Evolutionary conservation across 1,140 invertebrate genomes (phyloP).

Genomic region (Ceratina australensis): DNA sequence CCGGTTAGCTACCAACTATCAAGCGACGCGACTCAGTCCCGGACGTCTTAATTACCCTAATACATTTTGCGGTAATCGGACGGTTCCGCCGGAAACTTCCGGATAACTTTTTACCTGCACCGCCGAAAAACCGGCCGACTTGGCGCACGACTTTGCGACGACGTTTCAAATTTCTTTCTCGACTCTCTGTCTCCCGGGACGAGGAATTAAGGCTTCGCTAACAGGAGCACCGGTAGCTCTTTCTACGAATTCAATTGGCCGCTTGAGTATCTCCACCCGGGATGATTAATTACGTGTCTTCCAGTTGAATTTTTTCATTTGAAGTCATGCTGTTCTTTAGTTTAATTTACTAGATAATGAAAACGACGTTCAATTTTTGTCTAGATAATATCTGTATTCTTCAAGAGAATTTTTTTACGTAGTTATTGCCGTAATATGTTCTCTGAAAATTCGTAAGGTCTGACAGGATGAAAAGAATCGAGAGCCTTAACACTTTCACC

Average conservation of each 20-base stretch:
- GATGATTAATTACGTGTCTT: background rate
- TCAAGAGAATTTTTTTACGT: no score
- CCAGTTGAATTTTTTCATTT: background rate
- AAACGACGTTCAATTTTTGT: no score
- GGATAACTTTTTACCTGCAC: slow-evolving; percentile 28
- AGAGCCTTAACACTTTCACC: no score
- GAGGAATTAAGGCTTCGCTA: background rate
- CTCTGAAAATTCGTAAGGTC: background rate
- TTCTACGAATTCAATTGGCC: background rate
- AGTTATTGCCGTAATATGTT: no score
- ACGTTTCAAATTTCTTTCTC: slow-evolving; percentile 5
- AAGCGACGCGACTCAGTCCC: slow-evolving; percentile 1
- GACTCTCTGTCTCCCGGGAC: background rate
- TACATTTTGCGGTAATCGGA: slow-evolving; percentile 36
- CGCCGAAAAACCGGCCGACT: slow-evolving; percentile 3
- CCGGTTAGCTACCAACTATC: no score
- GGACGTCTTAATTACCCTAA: slow-evolving; percentile 42
- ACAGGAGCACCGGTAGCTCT: background rate
- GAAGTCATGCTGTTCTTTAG: no score
- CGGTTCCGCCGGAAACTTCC: slow-evolving; percentile 12
- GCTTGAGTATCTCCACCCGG: background rate
- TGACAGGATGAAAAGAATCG: background rate
- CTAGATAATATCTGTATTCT: no score
- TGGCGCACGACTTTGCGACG: background rate
- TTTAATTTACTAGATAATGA: no score